A percentile compares a stretch with the other conserved stretches of the same genome.
Conservation (phyloP, 2,797 vertebrate genomes). For the Propithecus perrieri region DNA sequence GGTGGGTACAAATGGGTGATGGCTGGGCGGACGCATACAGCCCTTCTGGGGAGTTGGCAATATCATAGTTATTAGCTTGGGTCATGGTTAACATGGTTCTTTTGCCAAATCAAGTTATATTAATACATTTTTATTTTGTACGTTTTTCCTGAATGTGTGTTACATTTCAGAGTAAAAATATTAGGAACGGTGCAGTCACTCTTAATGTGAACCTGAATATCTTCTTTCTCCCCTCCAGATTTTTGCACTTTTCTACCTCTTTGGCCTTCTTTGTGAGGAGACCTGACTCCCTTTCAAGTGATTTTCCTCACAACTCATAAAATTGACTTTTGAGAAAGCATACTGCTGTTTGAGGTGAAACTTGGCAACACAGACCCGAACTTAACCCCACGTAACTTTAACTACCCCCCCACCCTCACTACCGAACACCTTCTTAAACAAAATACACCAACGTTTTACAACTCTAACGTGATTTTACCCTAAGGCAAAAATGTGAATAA, state of each 20-base stretch:
- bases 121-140: slow-evolving; percentile 2
- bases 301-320: slow-evolving; percentile 7
- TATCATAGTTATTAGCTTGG: background rate
- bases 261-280: background rate
- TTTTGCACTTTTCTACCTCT: background rate
- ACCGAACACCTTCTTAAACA: background rate
- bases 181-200: background rate
- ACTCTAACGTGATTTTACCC: background rate
- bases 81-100: background rate
- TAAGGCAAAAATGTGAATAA: background rate
- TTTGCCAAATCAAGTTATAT: background rate
- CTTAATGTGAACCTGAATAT: background rate
- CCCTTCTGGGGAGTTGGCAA: background rate
- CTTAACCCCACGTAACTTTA: background rate
- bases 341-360: background rate
- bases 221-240: background rate
- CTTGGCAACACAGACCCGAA: background rate
- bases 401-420: background rate
- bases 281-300: background rate
- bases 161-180: background rate
- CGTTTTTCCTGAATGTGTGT: background rate
- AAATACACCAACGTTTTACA: background rate
- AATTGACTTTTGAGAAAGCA: background rate
- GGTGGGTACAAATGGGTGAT: background rate
- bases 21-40: accelerated